Base-by-base conservation (phyloP, 2,113 vertebrate species). In the Syrmaticus mikado region DNA sequence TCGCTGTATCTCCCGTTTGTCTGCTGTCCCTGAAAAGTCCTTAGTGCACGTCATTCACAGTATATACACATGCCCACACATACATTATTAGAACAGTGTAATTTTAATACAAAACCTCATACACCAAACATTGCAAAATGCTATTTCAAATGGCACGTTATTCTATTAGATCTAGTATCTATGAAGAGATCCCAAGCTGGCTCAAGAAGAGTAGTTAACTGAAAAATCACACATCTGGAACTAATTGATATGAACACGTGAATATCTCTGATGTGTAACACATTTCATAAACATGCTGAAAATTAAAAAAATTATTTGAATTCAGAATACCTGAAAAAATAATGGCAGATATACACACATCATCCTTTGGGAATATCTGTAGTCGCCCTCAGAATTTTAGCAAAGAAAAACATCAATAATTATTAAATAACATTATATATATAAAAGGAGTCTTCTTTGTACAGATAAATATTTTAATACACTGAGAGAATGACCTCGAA, bases 281-380 rank as follows among this genome's bases (percentile, higher is more conserved):
- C 8, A 62, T 13, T 74, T 50, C 43, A 91, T n/a, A 80, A 85
- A 89, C 32, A 77, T 7, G 64, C 34, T 82, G 71, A 87, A 92
- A 89, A 90, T 22, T 3, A 8, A 38, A 77, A 77, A 73, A 46
- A 67, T 2, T n/a, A 68, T 68, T 72, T 94, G 0, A 73, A 82
- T 80, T 66, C 12, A 80, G 80, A 92, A 71, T 73, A 85, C 58
- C 30, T 80, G 62, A 73, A 93, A 89, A 92, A 85, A 45, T 48
- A 87, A 79, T 45, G 64, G 58, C 45, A 87, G 78, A 94, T 79
- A 95, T 79, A 87, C 52, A 85, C 24, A 70, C 34, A 28, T 70
- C 30, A 89, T 85, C 85, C 85, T 82, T 77, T 91, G 7, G 22
- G 36, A 89, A 58, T 65, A 79, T 48, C 61, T 61, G 40, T 57